Percentiles rank a stretch among this genome's conserved stretches.
phyloP scores from a whole-genome alignment of 2,888 invertebrate genomes.

The Aporophyla lueneburgensis region DNA sequence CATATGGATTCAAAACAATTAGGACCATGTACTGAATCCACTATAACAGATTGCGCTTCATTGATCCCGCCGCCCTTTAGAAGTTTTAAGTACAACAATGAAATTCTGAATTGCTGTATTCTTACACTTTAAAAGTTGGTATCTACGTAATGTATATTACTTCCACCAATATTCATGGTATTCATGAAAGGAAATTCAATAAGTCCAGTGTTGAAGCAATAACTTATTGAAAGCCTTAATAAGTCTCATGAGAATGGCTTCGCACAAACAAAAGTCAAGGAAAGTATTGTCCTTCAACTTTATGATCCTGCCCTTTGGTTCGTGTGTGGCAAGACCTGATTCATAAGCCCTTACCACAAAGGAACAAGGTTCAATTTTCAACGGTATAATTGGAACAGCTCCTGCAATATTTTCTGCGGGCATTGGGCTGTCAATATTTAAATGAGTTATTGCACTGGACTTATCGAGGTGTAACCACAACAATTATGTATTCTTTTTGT shows the following conservation, averaged over 20 bases:
- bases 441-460: slow-evolving; percentile 66
- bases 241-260: slow-evolving; percentile 51
- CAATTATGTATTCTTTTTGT: slow-evolving; percentile 50
- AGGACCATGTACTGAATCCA: too few relatives aligned
- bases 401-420: slow-evolving; percentile 57
- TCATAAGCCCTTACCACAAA: slow-evolving; percentile 14
- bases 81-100: not conserved
- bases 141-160: not conserved
- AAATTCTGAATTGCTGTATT: too few relatives aligned
- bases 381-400: slow-evolving; percentile 24
- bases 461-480: slow-evolving; percentile 42
- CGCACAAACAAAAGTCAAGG: slow-evolving; percentile 64
- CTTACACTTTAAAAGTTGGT: too few relatives aligned
- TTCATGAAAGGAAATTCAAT: slow-evolving; percentile 49
- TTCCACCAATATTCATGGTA: not conserved
- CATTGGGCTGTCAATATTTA: slow-evolving; percentile 67
- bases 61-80: too few relatives aligned
- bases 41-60: too few relatives aligned
- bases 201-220: slow-evolving; percentile 59
- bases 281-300: slow-evolving; percentile 74
- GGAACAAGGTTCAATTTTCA: slow-evolving; percentile 26
- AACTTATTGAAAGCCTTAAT: slow-evolving; percentile 58
- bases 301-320: slow-evolving; percentile 55
- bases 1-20: too few relatives aligned
- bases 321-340: slow-evolving; percentile 48